Conservation (phyloP, 2,113 vertebrate species). For the human (Homo sapiens) region GRCh38 chr9:78177001-78177500, state of each 20-base stretch:
- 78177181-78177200: background rate
- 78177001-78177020: background rate
- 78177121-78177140: background rate
- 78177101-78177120: background rate
- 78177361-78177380: background rate
- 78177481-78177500: background rate
- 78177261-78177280: background rate
- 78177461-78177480: background rate
- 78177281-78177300: background rate
- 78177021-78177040: background rate
- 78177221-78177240: background rate
- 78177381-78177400: background rate
- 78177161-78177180: background rate
- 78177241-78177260: background rate
- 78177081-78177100: background rate
- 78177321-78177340: background rate
- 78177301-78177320: background rate
- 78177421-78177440: background rate
- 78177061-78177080: background rate
- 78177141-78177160: background rate
- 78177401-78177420: background rate
- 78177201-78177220: background rate
- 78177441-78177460: background rate
- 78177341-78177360: no score
- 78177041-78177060: background rate